phyloP scores from a whole-genome alignment of 2,888 invertebrate species.

The Eupithecia abbreviata region DNA sequence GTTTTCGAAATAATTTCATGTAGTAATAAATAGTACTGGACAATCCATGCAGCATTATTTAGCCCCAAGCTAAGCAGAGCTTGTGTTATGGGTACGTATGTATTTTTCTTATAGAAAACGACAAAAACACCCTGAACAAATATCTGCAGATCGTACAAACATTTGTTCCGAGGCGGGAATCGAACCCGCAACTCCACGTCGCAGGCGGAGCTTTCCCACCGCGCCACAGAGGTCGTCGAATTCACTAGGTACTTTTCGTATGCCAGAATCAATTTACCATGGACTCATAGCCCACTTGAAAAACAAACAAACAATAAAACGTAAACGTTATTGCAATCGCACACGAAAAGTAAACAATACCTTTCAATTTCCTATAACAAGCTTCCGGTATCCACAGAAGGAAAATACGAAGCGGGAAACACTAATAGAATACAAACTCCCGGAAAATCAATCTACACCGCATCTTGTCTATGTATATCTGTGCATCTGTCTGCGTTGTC shows the following conservation, averaged over 20 bases:
- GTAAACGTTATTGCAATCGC: constrained; percentile 21
- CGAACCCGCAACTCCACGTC: too few relatives aligned
- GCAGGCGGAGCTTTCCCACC: too few relatives aligned
- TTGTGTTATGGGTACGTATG: too few relatives aligned
- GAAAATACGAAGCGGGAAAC: constrained; percentile 50
- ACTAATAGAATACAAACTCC: constrained; percentile 55
- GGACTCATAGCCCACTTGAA: constrained; percentile 17
- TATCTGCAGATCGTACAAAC: too few relatives aligned
- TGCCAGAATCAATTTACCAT: background rate
- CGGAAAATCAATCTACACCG: constrained; percentile 60
- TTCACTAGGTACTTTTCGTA: background rate
- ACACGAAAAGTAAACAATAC: constrained; percentile 42
- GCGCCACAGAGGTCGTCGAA: too few relatives aligned
- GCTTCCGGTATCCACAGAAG: constrained; percentile 45
- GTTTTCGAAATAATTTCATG: too few relatives aligned
- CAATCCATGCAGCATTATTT: too few relatives aligned
- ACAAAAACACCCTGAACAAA: too few relatives aligned
- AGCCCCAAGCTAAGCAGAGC: too few relatives aligned
- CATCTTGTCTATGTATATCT: constrained; percentile 19
- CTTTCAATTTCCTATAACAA: constrained; percentile 47
- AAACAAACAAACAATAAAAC: constrained; percentile 34
- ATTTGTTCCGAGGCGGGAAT: too few relatives aligned
- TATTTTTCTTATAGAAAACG: too few relatives aligned
- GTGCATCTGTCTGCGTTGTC: constrained; percentile 11
- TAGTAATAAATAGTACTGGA: too few relatives aligned